Percentiles rank a stretch among this genome's conserved stretches.
Evolutionary conservation across 2,113 vertebrate genomes (phyloP).

Genomic region (Symphodus melops): DNA sequence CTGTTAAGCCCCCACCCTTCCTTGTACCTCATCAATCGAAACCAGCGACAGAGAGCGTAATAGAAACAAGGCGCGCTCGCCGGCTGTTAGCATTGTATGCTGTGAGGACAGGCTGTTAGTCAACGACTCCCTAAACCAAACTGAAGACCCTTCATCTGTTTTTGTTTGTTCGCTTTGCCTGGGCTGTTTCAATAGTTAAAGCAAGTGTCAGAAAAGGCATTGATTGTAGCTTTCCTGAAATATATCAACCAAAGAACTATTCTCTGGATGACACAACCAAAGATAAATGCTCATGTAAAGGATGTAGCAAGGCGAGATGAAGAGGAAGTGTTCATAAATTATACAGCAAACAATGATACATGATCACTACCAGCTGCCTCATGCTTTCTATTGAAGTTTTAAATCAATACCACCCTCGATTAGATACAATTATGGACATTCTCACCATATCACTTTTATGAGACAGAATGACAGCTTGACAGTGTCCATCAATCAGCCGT

Average conservation of each 20-base stretch:
- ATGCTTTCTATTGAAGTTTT: constrained; percentile 48
- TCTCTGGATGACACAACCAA: not conserved
- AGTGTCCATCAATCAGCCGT: constrained; percentile 74
- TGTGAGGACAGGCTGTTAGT: not conserved
- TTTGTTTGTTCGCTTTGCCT: not conserved
- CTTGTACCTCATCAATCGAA: too few relatives aligned
- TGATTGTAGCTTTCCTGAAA: not conserved
- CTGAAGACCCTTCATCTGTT: not conserved
- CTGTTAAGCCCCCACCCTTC: too few relatives aligned
- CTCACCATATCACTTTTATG: constrained; percentile 69
- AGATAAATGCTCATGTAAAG: constrained; percentile 14
- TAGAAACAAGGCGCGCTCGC: too few relatives aligned
- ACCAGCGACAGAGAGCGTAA: too few relatives aligned
- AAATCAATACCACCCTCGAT: constrained; percentile 75
- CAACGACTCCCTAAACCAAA: not conserved
- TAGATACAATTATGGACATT: constrained; percentile 72
- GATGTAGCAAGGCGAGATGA: constrained; percentile 54
- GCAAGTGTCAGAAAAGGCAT: not conserved
- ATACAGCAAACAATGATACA: constrained; percentile 57
- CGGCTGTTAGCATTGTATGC: too few relatives aligned
- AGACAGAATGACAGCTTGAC: constrained; percentile 72
- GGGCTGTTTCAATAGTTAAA: not conserved
- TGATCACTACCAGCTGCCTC: constrained; percentile 58
- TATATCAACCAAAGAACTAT: constrained; percentile 4
- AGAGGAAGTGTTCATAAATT: constrained; percentile 63